Conservation (phyloP, 2,113 vertebrate species). For the Sceloporus undulatus region DNA sequence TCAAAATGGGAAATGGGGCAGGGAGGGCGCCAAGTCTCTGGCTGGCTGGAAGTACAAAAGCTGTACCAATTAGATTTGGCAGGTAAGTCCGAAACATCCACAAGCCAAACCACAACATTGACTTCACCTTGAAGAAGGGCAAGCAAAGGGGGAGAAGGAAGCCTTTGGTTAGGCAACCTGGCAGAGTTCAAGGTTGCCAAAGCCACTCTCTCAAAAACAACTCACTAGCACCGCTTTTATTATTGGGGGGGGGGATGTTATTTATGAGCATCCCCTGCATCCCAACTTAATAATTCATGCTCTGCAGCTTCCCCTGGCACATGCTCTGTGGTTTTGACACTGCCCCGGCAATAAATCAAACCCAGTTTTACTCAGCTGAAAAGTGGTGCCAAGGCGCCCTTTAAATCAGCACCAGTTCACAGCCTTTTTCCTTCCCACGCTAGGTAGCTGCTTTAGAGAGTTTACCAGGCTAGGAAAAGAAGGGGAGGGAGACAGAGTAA, state of each 20-base stretch:
- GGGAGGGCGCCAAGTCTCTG: too few relatives aligned
- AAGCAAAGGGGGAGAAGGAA: conserved; percentile 12
- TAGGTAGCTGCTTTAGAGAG: conserved; percentile 22
- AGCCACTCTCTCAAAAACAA: conserved; percentile 52
- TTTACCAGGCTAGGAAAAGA: conserved; percentile 15
- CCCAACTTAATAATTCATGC: conserved; percentile 84
- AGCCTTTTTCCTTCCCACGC: conserved; percentile 47
- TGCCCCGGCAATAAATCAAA: conserved; percentile 77
- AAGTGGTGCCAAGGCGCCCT: conserved; percentile 41
- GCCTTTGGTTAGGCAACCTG: conserved; percentile 49
- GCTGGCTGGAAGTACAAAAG: not conserved
- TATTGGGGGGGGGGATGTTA: conserved; percentile 76
- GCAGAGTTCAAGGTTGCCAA: conserved; percentile 70
- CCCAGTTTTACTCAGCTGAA: conserved; percentile 66
- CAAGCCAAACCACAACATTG: not conserved
- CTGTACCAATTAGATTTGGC: fast-evolving
- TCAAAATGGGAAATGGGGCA: not conserved
- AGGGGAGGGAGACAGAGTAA: not conserved
- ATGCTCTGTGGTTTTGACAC: conserved; percentile 70
- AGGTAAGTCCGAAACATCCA: fast-evolving
- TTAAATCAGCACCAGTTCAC: conserved; percentile 59
- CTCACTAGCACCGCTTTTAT: conserved; percentile 76
- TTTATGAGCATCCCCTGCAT: conserved; percentile 74
- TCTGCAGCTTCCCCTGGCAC: conserved; percentile 66
- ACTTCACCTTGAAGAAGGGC: conserved; percentile 18